Percentiles rank a stretch among this genome's conserved stretches.
Conservation (phyloP, 2,797 vertebrate species). For the Hapalemur alaotrensis region DNA sequence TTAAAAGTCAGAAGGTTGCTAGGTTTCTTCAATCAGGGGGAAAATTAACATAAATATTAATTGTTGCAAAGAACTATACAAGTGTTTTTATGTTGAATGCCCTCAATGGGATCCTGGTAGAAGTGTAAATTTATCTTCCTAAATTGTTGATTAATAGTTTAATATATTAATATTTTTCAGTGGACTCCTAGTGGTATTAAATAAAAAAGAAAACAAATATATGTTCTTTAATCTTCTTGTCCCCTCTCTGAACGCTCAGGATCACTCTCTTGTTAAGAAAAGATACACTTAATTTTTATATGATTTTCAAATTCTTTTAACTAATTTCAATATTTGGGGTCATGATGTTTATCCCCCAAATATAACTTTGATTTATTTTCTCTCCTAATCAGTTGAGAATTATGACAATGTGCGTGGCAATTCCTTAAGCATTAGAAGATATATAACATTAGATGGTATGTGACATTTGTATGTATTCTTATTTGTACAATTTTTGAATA, state of each 20-base stretch:
- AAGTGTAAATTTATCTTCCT: not conserved
- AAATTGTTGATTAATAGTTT: not conserved
- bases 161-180: not conserved
- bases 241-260: not conserved
- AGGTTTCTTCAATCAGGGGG: not conserved
- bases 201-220: not conserved
- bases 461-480: not conserved
- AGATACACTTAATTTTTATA: not conserved
- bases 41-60: not conserved
- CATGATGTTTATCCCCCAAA: not conserved
- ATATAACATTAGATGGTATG: not conserved
- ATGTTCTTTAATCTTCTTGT: not conserved
- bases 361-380: not conserved
- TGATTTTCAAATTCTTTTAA: not conserved
- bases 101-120: not conserved
- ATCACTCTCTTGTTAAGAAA: not conserved
- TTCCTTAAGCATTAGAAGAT: not conserved
- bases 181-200: not conserved
- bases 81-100: not conserved
- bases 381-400: not conserved
- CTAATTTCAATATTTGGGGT: not conserved
- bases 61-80: not conserved
- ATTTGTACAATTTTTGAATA: not conserved
- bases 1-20: not conserved
- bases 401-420: not conserved